phyloP scores from a whole-genome alignment of 2,113 vertebrate species.

The Serinus canaria region DNA sequence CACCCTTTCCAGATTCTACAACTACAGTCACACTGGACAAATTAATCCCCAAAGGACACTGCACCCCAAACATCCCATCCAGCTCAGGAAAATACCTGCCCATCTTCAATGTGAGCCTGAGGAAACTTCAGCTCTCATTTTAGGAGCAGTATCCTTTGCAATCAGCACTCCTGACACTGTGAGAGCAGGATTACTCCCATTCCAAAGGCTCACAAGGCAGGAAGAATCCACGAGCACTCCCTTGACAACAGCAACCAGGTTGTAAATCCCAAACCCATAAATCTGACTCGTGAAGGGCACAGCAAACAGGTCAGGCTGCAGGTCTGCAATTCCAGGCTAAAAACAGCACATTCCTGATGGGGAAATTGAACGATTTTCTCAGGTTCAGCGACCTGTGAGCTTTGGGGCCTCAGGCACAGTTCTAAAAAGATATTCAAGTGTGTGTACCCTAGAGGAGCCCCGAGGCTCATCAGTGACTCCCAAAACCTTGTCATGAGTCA shows the following conservation, averaged over 20 bases:
- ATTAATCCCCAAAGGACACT: not conserved
- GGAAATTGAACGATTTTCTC: not conserved
- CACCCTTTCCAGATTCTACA: not conserved
- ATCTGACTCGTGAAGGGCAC: not conserved
- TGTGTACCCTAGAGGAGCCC: not conserved
- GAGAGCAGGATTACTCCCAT: accelerated
- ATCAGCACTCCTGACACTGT: not conserved
- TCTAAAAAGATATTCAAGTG: not conserved
- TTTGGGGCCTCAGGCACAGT: accelerated
- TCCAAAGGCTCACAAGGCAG: not conserved
- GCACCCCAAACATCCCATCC: not conserved
- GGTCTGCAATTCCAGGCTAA: not conserved
- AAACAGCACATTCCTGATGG: not conserved
- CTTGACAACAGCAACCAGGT: not conserved
- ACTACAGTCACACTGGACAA: not conserved
- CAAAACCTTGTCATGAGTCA: accelerated
- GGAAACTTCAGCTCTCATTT: not conserved
- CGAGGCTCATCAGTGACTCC: not conserved
- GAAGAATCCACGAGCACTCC: not conserved
- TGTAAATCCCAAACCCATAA: not conserved
- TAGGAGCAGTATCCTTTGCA: not conserved
- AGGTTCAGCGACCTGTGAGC: accelerated
- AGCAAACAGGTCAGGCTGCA: not conserved
- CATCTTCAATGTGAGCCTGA: not conserved
- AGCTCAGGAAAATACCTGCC: not conserved